A percentile compares a stretch with the other conserved stretches of the same genome.
Evolutionary conservation across 1,140 invertebrate species (phyloP).

Genomic region (Plodia interpunctella): DNA sequence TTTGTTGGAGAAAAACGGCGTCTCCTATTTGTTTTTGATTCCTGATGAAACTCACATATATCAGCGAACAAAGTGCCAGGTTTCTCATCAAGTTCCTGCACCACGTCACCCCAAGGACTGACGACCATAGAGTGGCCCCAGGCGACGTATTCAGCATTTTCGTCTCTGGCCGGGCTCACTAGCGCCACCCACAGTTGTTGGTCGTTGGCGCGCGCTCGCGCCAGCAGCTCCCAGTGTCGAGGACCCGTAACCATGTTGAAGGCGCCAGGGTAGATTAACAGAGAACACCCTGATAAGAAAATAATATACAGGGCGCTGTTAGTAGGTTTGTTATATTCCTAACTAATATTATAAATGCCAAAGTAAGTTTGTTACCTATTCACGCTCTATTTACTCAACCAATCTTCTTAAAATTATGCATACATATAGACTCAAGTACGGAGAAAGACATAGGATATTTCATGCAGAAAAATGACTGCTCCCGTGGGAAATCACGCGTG

Average conservation of each 20-base stretch:
- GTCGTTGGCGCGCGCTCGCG: conserved; percentile 89
- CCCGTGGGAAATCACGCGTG: too few relatives aligned
- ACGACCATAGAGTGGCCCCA: conserved; percentile 93
- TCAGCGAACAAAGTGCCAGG: conserved; percentile 87
- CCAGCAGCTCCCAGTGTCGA: conserved; percentile 93
- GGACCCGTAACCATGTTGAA: conserved; percentile 98
- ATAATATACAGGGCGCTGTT: too few relatives aligned
- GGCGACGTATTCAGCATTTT: conserved; percentile 86
- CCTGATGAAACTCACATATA: conserved; percentile 74
- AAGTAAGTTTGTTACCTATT: too few relatives aligned
- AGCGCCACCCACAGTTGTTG: conserved; percentile 89
- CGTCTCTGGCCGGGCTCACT: conserved; percentile 87
- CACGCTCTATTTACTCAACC: too few relatives aligned
- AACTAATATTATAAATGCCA: too few relatives aligned
- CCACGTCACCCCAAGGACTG: conserved; percentile 91
- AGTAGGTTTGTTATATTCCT: too few relatives aligned
- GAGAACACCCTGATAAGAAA: conserved; percentile 82
- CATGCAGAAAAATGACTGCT: too few relatives aligned
- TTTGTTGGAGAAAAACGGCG: too few relatives aligned
- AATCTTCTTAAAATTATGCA: too few relatives aligned
- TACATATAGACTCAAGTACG: too few relatives aligned
- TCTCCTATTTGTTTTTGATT: too few relatives aligned
- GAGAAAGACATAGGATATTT: too few relatives aligned
- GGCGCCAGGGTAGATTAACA: conserved; percentile 94
- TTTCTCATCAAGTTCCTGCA: conserved; percentile 82